A percentile compares a stretch with the other conserved stretches of the same genome.
Conservation (phyloP, 2,888 invertebrate genomes). For the Lepidocyrtoides sp. region DNA sequence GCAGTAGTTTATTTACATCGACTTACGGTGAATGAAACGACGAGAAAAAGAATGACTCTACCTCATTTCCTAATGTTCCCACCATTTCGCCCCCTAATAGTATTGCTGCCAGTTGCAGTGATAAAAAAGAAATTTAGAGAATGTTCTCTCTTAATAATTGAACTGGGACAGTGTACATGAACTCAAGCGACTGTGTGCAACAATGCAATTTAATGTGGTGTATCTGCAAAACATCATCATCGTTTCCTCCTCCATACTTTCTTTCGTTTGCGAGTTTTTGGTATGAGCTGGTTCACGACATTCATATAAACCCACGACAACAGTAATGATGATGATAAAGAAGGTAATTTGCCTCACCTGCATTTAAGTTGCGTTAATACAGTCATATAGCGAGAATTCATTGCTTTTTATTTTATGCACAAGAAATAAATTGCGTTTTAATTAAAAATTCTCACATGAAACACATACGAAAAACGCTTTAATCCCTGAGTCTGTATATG, state of each 20-base stretch:
- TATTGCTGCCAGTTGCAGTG: background rate
- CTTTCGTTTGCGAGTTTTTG: constrained; percentile 22
- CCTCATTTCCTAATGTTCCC: background rate
- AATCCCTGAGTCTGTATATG: no score
- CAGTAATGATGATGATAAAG: constrained; percentile 3
- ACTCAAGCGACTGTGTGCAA: background rate
- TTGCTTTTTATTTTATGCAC: background rate
- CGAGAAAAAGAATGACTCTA: background rate
- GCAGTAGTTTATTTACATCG: background rate
- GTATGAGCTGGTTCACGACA: constrained; percentile 6
- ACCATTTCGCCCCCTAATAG: constrained; percentile 25
- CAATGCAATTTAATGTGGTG: background rate
- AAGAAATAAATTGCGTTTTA: background rate
- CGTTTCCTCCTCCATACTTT: constrained; percentile 39
- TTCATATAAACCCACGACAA: constrained; percentile 6
- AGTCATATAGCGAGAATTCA: background rate
- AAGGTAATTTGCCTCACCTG: constrained; percentile 29
- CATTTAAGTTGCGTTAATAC: background rate
- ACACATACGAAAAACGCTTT: no score
- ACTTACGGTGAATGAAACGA: background rate
- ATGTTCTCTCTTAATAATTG: background rate
- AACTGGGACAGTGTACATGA: constrained; percentile 24
- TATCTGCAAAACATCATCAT: background rate
- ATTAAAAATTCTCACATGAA: background rate
- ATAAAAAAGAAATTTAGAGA: constrained; percentile 26